Conservation (phyloP, 1,140 invertebrate species). For the Berghia stephanieae region DNA sequence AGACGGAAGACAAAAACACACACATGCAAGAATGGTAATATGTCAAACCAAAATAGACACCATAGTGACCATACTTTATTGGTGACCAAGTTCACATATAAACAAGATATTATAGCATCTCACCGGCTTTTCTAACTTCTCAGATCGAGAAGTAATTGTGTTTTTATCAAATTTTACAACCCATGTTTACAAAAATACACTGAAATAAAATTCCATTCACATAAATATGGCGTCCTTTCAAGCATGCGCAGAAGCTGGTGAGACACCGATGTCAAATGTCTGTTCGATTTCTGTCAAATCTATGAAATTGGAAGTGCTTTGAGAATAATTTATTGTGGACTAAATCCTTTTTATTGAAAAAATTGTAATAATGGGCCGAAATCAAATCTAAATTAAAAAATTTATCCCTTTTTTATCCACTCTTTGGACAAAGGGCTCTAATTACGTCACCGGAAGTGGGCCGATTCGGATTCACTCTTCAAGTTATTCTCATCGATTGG, state of each 20-base stretch:
- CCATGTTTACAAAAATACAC: conserved; percentile 15
- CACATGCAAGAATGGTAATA: not conserved
- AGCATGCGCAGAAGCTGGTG: conserved; percentile 41
- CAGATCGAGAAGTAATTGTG: not conserved
- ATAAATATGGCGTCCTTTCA: conserved; percentile 40
- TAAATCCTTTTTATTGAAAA: not conserved
- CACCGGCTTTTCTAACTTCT: not conserved
- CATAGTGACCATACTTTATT: no score
- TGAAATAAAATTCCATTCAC: conserved; percentile 22
- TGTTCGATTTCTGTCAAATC: conserved; percentile 19
- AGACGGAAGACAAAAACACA: conserved; percentile 4
- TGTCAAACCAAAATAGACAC: not conserved
- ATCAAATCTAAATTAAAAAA: not conserved
- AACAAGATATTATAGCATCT: not conserved
- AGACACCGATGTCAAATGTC: conserved; percentile 29
- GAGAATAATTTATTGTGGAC: not conserved
- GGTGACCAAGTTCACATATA: not conserved
- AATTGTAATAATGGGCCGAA: not conserved
- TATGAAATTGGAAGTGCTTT: not conserved
- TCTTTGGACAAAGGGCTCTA: conserved; percentile 26
- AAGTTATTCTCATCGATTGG: conserved; percentile 35
- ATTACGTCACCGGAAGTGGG: conserved; percentile 48
- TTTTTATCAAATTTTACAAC: conserved; percentile 27
- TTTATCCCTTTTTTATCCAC: not conserved
- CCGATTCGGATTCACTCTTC: conserved; percentile 30